Conservation (phyloP, 2,113 vertebrate genomes). For the Rafetus swinhoei region DNA sequence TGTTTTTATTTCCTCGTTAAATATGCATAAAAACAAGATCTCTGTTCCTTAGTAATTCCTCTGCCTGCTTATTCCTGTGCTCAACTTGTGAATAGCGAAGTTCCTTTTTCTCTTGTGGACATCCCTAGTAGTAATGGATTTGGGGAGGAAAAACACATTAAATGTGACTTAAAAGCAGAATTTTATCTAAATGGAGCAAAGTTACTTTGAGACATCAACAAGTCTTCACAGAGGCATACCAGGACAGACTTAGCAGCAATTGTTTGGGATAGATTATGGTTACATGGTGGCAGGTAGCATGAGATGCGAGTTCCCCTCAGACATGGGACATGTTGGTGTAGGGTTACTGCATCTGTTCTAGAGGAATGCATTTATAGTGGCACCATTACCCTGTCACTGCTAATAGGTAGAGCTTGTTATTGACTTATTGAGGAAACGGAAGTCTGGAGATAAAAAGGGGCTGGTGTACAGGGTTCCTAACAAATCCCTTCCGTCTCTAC, state of each 20-base stretch:
- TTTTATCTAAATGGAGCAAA: neutral
- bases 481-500: neutral
- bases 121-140: conserved; percentile 31
- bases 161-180: neutral
- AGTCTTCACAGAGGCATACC: neutral
- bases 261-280: neutral
- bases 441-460: neutral
- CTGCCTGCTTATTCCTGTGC: conserved; percentile 21
- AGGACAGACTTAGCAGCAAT: neutral
- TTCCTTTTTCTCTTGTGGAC: neutral
- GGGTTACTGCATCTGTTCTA: conserved; percentile 30
- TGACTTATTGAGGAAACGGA: neutral
- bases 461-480: neutral
- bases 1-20: conserved; percentile 1
- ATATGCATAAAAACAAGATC: neutral
- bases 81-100: neutral
- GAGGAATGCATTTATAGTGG: neutral
- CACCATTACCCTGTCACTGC: neutral
- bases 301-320: neutral
- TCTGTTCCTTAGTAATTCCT: neutral
- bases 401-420: conserved; percentile 33
- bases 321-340: neutral
- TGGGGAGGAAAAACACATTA: conserved; percentile 14
- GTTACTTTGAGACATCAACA: rapidly evolving
- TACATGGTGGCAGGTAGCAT: neutral